A percentile compares a stretch with the other conserved stretches of the same genome.
Conservation (phyloP, 2,888 invertebrate species). For the Eupithecia subumbrata region DNA sequence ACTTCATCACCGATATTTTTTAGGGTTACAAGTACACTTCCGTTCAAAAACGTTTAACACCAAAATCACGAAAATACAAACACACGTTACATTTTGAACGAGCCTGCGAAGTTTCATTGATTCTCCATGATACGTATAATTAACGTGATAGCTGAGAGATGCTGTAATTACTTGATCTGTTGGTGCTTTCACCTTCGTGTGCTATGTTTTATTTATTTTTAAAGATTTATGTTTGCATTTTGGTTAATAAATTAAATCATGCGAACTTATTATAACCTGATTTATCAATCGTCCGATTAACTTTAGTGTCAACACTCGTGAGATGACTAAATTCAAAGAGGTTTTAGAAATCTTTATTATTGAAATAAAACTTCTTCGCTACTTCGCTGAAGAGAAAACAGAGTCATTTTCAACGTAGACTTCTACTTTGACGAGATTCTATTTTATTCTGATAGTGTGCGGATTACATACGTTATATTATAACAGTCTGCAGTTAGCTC, state of each 20-base stretch:
- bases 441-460: background rate
- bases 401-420: background rate
- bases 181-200: constrained; percentile 57
- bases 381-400: no score
- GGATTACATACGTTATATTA: no score
- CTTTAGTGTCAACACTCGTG: background rate
- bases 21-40: constrained; percentile 20
- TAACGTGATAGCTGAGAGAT: constrained; percentile 63
- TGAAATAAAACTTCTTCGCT: no score
- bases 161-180: constrained; percentile 60
- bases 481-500: no score
- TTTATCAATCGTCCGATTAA: background rate
- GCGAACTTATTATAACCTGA: background rate
- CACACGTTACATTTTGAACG: constrained; percentile 52
- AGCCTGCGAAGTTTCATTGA: constrained; percentile 31
- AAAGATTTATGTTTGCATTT: background rate
- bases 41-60: constrained; percentile 39
- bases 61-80: constrained; percentile 59
- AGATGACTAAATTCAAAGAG: background rate
- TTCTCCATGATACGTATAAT: constrained; percentile 56
- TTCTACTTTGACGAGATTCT: background rate
- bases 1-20: background rate
- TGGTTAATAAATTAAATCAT: background rate
- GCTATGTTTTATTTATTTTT: background rate
- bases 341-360: no score